Conservation (phyloP, 1,140 invertebrate genomes). For the Pogonus chalceus region DNA sequence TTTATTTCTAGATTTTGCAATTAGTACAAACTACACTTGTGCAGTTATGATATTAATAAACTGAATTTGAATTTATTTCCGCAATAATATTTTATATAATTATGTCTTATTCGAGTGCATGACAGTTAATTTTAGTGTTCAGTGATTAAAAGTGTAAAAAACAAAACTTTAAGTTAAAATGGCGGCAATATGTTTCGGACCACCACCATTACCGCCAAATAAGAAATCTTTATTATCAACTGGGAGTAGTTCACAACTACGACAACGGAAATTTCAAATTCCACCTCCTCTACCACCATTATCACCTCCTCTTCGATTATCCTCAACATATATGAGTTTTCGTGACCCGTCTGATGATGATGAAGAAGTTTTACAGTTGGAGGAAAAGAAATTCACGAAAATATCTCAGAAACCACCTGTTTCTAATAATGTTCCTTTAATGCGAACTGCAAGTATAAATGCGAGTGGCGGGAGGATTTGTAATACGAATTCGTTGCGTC, state of each 20-base stretch:
- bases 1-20: too few species aligned
- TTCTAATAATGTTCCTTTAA: neutral
- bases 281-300: too few species aligned
- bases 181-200: slow-evolving; percentile 34
- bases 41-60: too few species aligned
- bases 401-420: neutral
- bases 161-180: too few species aligned
- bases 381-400: slow-evolving; percentile 1
- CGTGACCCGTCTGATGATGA: slow-evolving; percentile 31
- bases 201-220: slow-evolving; percentile 33
- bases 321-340: slow-evolving; percentile 34
- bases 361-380: slow-evolving; percentile 12
- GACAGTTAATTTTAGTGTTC: too few species aligned
- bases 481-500: slow-evolving; percentile 27
- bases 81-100: too few species aligned
- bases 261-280: slow-evolving; percentile 22
- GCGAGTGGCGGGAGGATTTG: slow-evolving; percentile 19
- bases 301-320: slow-evolving; percentile 23
- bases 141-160: too few species aligned
- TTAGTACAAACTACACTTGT: too few species aligned
- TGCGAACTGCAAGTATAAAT: too few species aligned
- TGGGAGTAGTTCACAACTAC: neutral
- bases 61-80: too few species aligned
- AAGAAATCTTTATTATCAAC: slow-evolving; percentile 25
- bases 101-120: too few species aligned